Evolutionary conservation across 2,113 vertebrate genomes (phyloP).

Genomic region (Felis chaus): DNA sequence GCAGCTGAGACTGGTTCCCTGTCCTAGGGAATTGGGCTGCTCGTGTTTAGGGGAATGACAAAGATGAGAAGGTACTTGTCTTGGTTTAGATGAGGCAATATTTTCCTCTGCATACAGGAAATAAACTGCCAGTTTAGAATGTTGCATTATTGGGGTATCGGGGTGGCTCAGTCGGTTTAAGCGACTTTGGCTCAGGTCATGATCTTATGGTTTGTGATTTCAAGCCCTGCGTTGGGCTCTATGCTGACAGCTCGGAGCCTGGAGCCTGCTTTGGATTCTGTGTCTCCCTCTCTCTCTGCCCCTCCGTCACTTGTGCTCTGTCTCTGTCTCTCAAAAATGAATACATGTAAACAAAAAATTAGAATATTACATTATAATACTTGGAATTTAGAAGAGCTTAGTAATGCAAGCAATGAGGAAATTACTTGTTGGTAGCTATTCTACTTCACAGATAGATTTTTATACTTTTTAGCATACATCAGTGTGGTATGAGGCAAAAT

Average conservation of each 20-base stretch:
- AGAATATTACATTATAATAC: background rate
- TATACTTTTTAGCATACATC: constrained; percentile 3
- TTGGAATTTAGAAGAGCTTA: constrained; percentile 27
- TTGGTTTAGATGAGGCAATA: background rate
- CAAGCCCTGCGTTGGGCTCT: no score
- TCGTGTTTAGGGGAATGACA: background rate
- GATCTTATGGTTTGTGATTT: no score
- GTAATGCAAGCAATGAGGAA: background rate
- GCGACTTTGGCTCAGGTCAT: no score
- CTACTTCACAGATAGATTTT: background rate
- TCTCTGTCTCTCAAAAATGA: no score
- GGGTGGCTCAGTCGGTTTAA: no score
- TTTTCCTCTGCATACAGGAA: constrained; percentile 8
- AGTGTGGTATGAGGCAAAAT: background rate
- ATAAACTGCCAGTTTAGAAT: constrained; percentile 11
- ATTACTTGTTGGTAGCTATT: constrained; percentile 28
- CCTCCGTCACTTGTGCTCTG: no score
- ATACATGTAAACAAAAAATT: background rate
- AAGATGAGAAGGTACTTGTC: background rate
- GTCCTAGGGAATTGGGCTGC: background rate
- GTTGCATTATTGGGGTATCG: background rate
- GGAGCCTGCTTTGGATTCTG: no score
- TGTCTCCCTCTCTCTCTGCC: no score
- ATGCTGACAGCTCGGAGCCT: no score
- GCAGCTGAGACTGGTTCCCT: background rate